phyloP scores from a whole-genome alignment of 2,888 invertebrate genomes.

The Heteromurus nitidus region DNA sequence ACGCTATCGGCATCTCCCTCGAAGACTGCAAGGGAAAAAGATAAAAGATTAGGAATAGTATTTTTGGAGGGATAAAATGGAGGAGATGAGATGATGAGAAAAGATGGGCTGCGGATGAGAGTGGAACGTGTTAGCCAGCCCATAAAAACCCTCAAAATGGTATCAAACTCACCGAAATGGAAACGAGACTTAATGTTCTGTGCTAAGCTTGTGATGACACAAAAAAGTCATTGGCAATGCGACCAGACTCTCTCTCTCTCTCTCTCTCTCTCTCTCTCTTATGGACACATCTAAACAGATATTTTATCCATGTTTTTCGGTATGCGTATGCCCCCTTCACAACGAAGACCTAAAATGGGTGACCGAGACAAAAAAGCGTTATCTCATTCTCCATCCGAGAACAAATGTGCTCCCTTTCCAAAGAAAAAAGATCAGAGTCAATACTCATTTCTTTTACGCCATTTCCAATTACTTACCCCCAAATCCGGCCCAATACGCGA shows the following conservation, averaged over 20 bases:
- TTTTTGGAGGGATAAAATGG: not conserved
- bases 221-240: no score
- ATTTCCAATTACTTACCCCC: conserved; percentile 65
- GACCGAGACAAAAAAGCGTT: conserved; percentile 44
- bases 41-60: no score
- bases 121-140: conserved; percentile 30
- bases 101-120: conserved; percentile 4
- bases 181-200: conserved; percentile 62
- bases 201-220: conserved; percentile 59
- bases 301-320: no score
- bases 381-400: conserved; percentile 17
- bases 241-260: no score
- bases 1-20: not conserved
- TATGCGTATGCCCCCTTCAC: no score
- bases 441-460: conserved; percentile 64
- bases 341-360: conserved; percentile 10
- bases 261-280: no score
- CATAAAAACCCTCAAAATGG: conserved; percentile 49
- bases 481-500: no score
- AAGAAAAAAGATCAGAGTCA: conserved; percentile 26
- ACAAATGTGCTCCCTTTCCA: not conserved
- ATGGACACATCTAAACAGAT: no score
- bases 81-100: conserved; percentile 32
- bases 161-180: conserved; percentile 57
- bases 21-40: no score